A percentile compares a stretch with the other conserved stretches of the same genome.
phyloP scores from a whole-genome alignment of 2,797 vertebrate species.

The Onychomys leucogaster region DNA sequence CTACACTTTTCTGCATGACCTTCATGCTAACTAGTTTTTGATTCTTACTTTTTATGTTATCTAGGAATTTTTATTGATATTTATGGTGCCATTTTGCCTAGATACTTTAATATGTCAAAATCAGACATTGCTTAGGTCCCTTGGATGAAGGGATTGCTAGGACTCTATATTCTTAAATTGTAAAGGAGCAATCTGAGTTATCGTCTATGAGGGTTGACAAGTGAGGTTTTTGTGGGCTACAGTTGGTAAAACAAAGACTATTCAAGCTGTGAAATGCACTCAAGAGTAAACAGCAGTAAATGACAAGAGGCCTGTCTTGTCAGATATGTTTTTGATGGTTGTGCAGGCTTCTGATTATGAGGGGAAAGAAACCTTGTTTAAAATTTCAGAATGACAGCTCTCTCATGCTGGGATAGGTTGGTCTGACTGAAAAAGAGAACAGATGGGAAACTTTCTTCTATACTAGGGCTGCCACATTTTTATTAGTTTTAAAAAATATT shows the following conservation, averaged over 20 bases:
- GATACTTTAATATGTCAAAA: conserved; percentile 63
- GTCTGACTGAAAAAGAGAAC: conserved; percentile 44
- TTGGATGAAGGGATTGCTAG: conserved; percentile 53
- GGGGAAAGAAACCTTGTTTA: conserved; percentile 7
- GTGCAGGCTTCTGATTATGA: conserved; percentile 67
- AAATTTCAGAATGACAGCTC: conserved; percentile 64
- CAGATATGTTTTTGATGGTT: conserved; percentile 68
- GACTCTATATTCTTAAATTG: conserved; percentile 66
- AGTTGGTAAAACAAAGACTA: conserved; percentile 80
- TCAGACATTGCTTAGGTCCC: conserved; percentile 57
- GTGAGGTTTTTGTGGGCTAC: conserved; percentile 58
- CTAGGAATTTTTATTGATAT: conserved; percentile 60
- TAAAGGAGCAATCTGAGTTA: conserved; percentile 74
- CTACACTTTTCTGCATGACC: conserved; percentile 72
- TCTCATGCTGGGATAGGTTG: conserved; percentile 13
- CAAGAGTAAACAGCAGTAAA: conserved; percentile 78
- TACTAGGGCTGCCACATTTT: conserved; percentile 24
- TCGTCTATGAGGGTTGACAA: conserved; percentile 76
- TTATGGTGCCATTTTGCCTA: conserved; percentile 66
- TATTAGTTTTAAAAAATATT: background rate
- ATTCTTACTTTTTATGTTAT: conserved; percentile 64
- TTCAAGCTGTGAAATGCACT: conserved; percentile 77
- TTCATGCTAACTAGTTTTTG: conserved; percentile 69
- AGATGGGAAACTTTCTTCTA: conserved; percentile 48
- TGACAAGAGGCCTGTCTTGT: conserved; percentile 75